These are phyloP conservation scores for Onychostruthus taczanowskii DNA, from an alignment of 2,113 vertebrate species.

Conservation along the genomic window DNA sequence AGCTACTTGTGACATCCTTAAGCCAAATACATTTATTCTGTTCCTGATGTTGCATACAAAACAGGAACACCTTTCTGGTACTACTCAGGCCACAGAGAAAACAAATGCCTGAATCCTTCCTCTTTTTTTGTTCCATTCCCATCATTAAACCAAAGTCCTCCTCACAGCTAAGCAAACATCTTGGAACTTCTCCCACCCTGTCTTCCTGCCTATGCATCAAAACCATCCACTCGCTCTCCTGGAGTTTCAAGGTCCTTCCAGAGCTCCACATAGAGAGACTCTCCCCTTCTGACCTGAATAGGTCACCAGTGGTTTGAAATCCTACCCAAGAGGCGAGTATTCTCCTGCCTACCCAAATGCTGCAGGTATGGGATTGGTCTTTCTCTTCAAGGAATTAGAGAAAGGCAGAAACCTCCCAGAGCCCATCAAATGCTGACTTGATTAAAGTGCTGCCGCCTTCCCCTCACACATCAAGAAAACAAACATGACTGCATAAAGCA, in stretches of 20 bases:
- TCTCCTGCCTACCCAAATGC: not conserved
- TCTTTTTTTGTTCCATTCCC: not conserved
- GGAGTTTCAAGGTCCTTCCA: not conserved
- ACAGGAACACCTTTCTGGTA: not conserved
- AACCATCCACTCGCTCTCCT: not conserved
- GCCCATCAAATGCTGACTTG: not conserved
- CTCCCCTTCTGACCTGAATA: not conserved
- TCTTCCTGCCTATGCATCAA: not conserved
- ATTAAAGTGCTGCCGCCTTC: not conserved
- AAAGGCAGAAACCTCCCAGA: not conserved
- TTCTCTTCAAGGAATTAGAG: not conserved
- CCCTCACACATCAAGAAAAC: not conserved
- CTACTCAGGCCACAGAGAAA: not conserved
- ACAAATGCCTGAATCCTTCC: not conserved
- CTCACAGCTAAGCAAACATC: not conserved
- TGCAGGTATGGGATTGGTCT: not conserved
- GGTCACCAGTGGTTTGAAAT: not conserved
- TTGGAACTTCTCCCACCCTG: not conserved
- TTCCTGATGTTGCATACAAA: not conserved
- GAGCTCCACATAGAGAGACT: not conserved
- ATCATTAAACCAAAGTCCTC: not conserved
- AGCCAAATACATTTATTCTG: not conserved
- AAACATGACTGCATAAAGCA: not conserved
- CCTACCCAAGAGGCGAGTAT: rapidly evolving
- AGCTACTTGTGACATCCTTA: not conserved